Evolutionary conservation across 1,140 invertebrate genomes (phyloP).

Genomic region (Wiebesia pumilae): DNA sequence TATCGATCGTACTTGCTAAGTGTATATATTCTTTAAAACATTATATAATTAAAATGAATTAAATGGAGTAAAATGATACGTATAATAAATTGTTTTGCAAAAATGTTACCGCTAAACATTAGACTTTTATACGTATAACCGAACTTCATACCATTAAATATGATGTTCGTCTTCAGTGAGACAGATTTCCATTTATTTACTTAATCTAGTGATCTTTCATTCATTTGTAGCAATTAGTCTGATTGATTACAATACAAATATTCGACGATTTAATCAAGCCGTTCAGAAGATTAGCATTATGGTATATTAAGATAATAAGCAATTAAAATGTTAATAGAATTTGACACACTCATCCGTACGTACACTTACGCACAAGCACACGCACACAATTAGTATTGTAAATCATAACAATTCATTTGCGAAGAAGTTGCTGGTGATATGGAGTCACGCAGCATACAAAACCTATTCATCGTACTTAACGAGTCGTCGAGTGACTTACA

Average conservation of each 20-base stretch:
- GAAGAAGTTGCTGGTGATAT: constrained; percentile 2
- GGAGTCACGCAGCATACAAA: not conserved
- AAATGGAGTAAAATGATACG: too few species aligned
- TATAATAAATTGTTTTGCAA: too few species aligned
- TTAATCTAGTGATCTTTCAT: not conserved
- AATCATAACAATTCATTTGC: constrained; percentile 2
- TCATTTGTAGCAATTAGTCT: not conserved
- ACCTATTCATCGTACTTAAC: constrained; percentile 44
- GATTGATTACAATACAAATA: not conserved
- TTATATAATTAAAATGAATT: too few species aligned
- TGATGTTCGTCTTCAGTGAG: not conserved
- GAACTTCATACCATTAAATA: not conserved
- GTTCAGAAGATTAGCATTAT: not conserved
- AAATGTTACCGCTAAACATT: too few species aligned
- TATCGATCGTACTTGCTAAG: too few species aligned
- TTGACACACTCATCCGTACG: not conserved
- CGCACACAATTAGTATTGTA: constrained; percentile 21
- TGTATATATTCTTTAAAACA: too few species aligned
- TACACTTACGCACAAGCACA: too few species aligned
- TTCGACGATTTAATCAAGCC: constrained; percentile 11
- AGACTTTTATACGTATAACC: not conserved
- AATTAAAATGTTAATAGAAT: constrained; percentile 6
- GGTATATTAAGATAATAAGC: constrained; percentile 46
- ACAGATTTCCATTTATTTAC: constrained; percentile 9
- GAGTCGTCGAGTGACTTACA: constrained; percentile 34